Evolutionary conservation across 2,888 invertebrate species (phyloP).

Genomic region (Norana najaformis): DNA sequence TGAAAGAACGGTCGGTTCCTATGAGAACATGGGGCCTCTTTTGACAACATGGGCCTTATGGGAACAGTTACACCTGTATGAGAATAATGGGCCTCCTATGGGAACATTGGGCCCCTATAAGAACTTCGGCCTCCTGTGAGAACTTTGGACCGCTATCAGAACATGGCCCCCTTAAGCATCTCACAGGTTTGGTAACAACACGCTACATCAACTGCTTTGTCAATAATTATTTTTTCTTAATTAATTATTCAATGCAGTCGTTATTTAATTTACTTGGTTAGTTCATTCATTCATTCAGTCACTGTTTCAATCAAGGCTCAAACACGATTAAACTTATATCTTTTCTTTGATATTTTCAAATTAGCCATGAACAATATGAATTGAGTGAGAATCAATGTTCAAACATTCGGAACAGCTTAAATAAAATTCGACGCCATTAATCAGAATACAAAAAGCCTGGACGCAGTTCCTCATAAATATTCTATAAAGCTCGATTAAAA

Average conservation of each 20-base stretch:
- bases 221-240: background rate
- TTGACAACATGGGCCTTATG: too few relatives aligned
- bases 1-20: background rate
- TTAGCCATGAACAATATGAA: background rate
- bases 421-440: background rate
- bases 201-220: background rate
- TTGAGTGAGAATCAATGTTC: background rate
- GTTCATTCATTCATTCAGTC: background rate
- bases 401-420: background rate
- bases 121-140: too few relatives aligned
- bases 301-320: background rate
- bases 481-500: conserved; percentile 6
- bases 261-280: background rate
- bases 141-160: too few relatives aligned
- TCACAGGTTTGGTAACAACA: background rate
- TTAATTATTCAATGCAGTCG: background rate
- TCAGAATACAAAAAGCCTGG: background rate
- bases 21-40: background rate
- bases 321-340: background rate
- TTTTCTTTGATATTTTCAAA: background rate
- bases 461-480: background rate
- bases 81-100: background rate
- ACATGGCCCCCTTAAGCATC: background rate
- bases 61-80: too few relatives aligned
- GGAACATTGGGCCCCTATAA: too few relatives aligned